A percentile compares a stretch with the other conserved stretches of the same genome.
phyloP scores from a whole-genome alignment of 2,888 invertebrate genomes.

The Eurois occulta region DNA sequence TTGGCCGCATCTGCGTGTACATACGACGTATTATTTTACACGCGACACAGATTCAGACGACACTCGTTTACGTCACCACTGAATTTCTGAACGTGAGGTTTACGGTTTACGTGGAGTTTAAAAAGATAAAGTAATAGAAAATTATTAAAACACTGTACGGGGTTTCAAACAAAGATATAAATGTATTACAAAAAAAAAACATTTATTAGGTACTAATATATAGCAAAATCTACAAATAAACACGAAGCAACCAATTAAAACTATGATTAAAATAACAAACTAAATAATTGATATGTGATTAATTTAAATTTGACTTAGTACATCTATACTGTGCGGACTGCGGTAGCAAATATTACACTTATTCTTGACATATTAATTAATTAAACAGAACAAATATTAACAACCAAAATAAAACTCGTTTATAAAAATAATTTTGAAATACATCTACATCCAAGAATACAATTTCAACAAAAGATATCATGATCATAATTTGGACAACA shows the following conservation, averaged over 20 bases:
- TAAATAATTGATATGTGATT: conserved; percentile 88
- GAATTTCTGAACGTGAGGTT: background rate
- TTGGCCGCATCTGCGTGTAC: too few relatives aligned
- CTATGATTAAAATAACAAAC: conserved; percentile 87
- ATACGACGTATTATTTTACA: too few relatives aligned
- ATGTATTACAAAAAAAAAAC: conserved; percentile 84
- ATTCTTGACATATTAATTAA: conserved; percentile 70
- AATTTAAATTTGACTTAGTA: conserved; percentile 86
- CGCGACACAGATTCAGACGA: too few relatives aligned
- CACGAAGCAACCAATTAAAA: conserved; percentile 88
- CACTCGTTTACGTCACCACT: too few relatives aligned
- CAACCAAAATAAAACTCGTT: conserved; percentile 83
- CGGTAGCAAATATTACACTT: conserved; percentile 69
- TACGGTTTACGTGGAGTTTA: too few relatives aligned
- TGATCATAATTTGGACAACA: conserved; percentile 87
- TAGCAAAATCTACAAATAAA: conserved; percentile 86
- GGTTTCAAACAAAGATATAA: conserved; percentile 27
- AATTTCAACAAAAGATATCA: conserved; percentile 82
- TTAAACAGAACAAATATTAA: conserved; percentile 76
- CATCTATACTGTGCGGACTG: conserved; percentile 79
- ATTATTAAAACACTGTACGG: background rate
- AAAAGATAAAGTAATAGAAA: background rate
- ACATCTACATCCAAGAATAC: conserved; percentile 77
- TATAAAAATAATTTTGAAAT: conserved; percentile 87
- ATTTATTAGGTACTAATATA: conserved; percentile 85